These are phyloP conservation scores for Rhopalosiphum nymphaeae DNA, from an alignment of 2,888 invertebrate genomes.

Conservation along the genomic window DNA sequence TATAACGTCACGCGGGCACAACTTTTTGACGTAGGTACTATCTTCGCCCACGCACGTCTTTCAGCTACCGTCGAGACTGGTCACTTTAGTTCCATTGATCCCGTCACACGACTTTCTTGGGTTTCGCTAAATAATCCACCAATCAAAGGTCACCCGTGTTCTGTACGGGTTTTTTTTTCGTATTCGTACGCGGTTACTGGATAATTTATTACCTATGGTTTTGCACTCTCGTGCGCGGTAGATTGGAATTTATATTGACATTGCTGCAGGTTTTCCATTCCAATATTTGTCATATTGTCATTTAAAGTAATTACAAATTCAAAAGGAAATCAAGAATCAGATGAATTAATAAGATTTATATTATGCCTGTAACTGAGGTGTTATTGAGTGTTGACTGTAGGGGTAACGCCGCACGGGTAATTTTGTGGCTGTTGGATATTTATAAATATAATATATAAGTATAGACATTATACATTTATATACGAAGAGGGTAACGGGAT, in stretches of 20 bases:
- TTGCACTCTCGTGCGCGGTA: neutral
- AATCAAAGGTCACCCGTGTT: neutral
- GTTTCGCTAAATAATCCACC: neutral
- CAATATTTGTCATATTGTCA: neutral
- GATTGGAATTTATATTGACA: neutral
- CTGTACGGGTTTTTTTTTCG: neutral
- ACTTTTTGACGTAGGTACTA: neutral
- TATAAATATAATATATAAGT: neutral
- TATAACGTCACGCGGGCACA: neutral
- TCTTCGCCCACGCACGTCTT: neutral
- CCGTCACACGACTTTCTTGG: neutral
- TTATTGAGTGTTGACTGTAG: neutral
- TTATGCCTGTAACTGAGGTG: neutral
- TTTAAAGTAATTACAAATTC: slow-evolving; percentile 9
- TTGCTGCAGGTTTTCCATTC: neutral
- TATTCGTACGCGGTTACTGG: neutral
- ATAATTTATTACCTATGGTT: neutral
- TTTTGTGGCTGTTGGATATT: neutral
- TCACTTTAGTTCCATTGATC: neutral
- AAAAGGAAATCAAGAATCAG: neutral
- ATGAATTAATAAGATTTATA: neutral
- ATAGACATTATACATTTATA: neutral
- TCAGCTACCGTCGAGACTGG: neutral
- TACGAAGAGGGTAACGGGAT: neutral
- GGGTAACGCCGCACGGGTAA: neutral